These are phyloP conservation scores for Aphrophora alni DNA, from an alignment of 2,888 invertebrate genomes.

Conservation along the genomic window DNA sequence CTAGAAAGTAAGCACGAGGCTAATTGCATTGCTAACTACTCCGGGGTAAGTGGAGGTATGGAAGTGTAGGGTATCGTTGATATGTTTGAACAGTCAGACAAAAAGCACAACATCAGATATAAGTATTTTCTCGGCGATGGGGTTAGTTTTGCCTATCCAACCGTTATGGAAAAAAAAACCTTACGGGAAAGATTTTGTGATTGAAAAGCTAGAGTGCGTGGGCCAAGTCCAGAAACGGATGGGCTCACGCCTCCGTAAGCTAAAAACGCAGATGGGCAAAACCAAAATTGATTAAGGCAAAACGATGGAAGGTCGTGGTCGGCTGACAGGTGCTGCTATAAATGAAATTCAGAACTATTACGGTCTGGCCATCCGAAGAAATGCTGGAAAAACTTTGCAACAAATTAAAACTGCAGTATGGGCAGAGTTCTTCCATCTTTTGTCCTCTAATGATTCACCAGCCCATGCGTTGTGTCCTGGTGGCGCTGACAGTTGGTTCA, in stretches of 20 bases:
- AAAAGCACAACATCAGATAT: not conserved
- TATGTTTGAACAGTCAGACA: not conserved
- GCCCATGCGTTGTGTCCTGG: not conserved
- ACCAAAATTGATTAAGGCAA: constrained; percentile 7
- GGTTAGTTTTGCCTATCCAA: constrained; percentile 10
- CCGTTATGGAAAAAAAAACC: not conserved
- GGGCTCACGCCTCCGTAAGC: not conserved
- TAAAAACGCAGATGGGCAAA: not conserved
- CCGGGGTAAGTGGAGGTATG: no score
- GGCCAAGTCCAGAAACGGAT: no score
- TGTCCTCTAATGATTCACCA: not conserved
- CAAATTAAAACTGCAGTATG: constrained; percentile 20
- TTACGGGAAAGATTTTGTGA: not conserved
- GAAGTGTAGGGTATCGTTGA: not conserved
- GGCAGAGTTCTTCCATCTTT: constrained; percentile 9
- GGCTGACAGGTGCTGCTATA: constrained; percentile 10
- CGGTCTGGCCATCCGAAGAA: no score
- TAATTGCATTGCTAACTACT: no score
- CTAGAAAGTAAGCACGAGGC: not conserved
- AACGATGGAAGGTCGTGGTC: constrained; percentile 9
- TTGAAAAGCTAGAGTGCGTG: constrained; percentile 16
- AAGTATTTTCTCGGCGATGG: constrained; percentile 19
- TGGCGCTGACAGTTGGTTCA: constrained; percentile 10
- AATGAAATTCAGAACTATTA: no score
- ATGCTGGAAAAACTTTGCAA: no score